A percentile compares a stretch with the other conserved stretches of the same genome.
phyloP scores from a whole-genome alignment of 1,140 invertebrate species.

The Aphaenogaster ashmeadi region DNA sequence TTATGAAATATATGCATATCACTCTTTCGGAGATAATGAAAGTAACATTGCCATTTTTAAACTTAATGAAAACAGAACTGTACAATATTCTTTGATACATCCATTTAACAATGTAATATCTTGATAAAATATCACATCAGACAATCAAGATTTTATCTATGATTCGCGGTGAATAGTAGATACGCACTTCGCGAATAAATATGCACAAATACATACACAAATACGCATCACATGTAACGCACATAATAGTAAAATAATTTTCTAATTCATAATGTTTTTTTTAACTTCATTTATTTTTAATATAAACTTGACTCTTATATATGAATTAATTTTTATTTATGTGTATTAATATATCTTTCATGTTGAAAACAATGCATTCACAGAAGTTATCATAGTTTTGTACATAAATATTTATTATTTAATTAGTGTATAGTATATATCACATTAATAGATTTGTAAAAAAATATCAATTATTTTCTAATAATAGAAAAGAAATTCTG shows the following conservation, averaged over 20 bases:
- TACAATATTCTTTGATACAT: slow-evolving; percentile 56
- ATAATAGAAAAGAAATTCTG: neutral
- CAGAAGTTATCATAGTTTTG: neutral
- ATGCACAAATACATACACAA: slow-evolving; percentile 1
- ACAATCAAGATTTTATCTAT: slow-evolving; percentile 52
- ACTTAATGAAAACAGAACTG: neutral
- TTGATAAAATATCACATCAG: slow-evolving; percentile 50
- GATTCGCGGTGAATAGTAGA: slow-evolving; percentile 11
- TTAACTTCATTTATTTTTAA: neutral
- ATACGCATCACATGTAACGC: neutral
- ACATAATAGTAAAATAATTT: slow-evolving; percentile 3
- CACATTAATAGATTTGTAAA: slow-evolving; percentile 12
- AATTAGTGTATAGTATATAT: neutral
- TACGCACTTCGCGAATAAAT: neutral
- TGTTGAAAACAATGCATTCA: neutral
- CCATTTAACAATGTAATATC: slow-evolving; percentile 40
- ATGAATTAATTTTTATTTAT: slow-evolving; percentile 8
- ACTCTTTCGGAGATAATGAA: slow-evolving; percentile 52
- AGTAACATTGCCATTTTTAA: slow-evolving; percentile 53
- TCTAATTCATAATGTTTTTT: neutral
- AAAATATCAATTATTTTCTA: slow-evolving; percentile 24
- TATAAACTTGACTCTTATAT: neutral
- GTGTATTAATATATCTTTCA: neutral
- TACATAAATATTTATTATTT: slow-evolving; percentile 34
- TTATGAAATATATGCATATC: slow-evolving; percentile 52